Conservation (phyloP, 2,888 invertebrate species). For the Apodemia hepburni region DNA sequence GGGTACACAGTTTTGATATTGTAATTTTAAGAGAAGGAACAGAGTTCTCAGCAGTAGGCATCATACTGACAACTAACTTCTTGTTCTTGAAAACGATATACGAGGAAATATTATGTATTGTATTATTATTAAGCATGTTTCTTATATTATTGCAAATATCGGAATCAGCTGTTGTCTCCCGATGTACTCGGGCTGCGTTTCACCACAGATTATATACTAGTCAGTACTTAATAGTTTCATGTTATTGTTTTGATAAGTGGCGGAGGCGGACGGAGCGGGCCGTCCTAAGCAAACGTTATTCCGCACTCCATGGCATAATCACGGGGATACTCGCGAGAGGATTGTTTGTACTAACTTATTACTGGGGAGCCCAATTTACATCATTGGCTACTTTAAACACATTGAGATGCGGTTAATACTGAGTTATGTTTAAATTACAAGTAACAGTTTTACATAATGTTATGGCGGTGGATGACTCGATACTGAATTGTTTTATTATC, state of each 20-base stretch:
- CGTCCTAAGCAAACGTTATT: conserved; percentile 24
- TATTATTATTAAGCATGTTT: no score
- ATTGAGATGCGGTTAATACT: neutral
- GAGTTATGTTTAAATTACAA: neutral
- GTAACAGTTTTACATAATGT: neutral
- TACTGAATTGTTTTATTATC: no score
- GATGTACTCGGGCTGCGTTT: neutral
- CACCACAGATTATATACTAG: no score
- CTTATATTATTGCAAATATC: conserved; percentile 19
- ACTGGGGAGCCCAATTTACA: neutral
- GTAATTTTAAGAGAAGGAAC: neutral
- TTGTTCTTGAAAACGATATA: no score
- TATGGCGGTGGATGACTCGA: no score
- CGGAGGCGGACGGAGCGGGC: conserved; percentile 16
- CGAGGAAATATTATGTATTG: no score
- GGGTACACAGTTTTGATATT: conserved; percentile 20
- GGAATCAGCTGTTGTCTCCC: neutral
- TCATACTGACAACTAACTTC: no score
- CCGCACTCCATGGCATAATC: conserved; percentile 20
- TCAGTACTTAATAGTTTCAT: neutral
- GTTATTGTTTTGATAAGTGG: conserved; percentile 20
- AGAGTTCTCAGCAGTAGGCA: neutral
- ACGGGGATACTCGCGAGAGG: neutral
- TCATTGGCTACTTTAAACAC: neutral
- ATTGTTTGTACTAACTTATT: conserved; percentile 9